Evolutionary conservation across 2,888 invertebrate genomes (phyloP).

Genomic region (Theretra japonica): DNA sequence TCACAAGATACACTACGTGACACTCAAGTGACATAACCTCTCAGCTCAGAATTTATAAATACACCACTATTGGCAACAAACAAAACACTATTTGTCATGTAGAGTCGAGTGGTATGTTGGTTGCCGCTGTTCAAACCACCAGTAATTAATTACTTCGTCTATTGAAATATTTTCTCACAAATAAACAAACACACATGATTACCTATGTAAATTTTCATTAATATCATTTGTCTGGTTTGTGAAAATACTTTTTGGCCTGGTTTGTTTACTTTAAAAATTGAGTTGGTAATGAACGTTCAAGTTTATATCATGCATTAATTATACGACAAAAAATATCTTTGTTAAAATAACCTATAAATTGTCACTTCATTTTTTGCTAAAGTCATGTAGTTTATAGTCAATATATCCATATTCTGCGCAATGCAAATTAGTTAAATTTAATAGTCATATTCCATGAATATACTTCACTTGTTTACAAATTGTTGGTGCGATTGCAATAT

Average conservation of each 20-base stretch:
- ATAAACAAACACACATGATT: neutral
- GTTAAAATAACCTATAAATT: too few relatives aligned
- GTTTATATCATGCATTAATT: neutral
- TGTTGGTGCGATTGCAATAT: neutral
- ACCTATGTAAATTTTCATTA: neutral
- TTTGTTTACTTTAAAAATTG: neutral
- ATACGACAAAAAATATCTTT: neutral
- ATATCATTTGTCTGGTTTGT: neutral
- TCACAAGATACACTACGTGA: neutral
- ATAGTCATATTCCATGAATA: neutral
- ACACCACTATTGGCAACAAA: conserved; percentile 9
- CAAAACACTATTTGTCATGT: neutral
- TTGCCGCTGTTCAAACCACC: neutral
- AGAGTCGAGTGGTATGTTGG: neutral
- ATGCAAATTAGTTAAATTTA: neutral
- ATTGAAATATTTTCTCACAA: neutral
- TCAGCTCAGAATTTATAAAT: neutral
- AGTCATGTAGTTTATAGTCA: too few relatives aligned
- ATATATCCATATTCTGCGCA: too few relatives aligned
- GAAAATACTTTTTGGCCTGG: neutral
- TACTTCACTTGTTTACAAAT: neutral
- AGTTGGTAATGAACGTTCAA: neutral
- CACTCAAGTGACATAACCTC: neutral
- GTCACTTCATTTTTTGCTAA: too few relatives aligned
- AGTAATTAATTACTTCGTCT: neutral